phyloP scores from a whole-genome alignment of 2,113 vertebrate species.

The Thalassarche chlororhynchos region DNA sequence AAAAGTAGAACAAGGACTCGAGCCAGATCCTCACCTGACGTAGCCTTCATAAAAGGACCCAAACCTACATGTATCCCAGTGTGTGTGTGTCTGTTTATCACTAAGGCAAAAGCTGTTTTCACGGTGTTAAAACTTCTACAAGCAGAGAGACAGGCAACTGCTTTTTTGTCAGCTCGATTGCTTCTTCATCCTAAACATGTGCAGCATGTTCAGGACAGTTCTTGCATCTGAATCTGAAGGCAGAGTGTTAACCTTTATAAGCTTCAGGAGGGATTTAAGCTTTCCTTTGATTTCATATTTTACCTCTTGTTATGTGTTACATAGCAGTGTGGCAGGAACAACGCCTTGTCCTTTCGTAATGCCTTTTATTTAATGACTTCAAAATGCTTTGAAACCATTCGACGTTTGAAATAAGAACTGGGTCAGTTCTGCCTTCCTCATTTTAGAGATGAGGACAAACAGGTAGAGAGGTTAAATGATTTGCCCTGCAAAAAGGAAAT shows the following conservation, averaged over 20 bases:
- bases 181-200: not conserved
- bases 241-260: not conserved
- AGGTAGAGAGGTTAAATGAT: slow-evolving; percentile 39
- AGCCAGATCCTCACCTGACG: not conserved
- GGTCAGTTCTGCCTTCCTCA: slow-evolving; percentile 46
- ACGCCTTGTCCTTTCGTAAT: not conserved
- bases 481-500: slow-evolving; percentile 21
- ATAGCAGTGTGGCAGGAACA: not conserved
- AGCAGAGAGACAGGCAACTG: not conserved
- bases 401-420: not conserved
- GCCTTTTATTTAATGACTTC: slow-evolving; percentile 5
- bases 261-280: slow-evolving; percentile 1
- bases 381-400: not conserved
- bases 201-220: not conserved
- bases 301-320: not conserved
- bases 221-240: not conserved
- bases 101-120: not conserved
- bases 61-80: not conserved
- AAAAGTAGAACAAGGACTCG: not conserved
- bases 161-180: not conserved
- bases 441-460: slow-evolving; percentile 30
- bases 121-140: not conserved
- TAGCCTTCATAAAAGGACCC: not conserved
- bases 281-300: not conserved
- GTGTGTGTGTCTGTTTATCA: not conserved